phyloP scores from a whole-genome alignment of 2,113 vertebrate genomes.

The Heliornis fulica region DNA sequence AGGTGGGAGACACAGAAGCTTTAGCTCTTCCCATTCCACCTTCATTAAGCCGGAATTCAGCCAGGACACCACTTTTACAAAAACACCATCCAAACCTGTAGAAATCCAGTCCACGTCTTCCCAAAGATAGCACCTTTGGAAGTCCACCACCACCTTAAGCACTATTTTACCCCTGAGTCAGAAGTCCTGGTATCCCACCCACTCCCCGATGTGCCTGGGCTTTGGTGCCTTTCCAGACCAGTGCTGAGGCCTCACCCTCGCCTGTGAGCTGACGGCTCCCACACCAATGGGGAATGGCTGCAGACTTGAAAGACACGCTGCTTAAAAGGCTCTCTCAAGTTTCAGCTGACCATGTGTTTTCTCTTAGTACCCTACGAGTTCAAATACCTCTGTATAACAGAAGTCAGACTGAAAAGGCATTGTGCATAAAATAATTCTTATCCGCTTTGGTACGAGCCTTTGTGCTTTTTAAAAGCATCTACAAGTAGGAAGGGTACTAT shows the following conservation, averaged over 20 bases:
- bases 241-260: background rate
- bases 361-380: conserved; percentile 63
- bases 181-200: background rate
- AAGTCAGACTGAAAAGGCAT: conserved; percentile 70
- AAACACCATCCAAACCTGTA: accelerated
- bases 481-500: background rate
- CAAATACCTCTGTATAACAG: conserved; percentile 68
- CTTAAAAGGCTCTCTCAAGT: conserved; percentile 67
- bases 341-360: conserved; percentile 71
- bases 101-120: background rate
- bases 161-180: accelerated
- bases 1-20: background rate
- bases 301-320: conserved; percentile 57
- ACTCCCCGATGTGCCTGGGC: accelerated
- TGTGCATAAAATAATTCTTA: conserved; percentile 65
- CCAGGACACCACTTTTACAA: background rate
- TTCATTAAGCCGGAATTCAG: background rate
- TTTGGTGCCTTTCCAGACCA: background rate
- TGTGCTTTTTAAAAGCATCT: conserved; percentile 28
- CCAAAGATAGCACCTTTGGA: background rate
- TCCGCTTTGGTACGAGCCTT: background rate
- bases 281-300: conserved; percentile 51
- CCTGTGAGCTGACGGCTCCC: conserved; percentile 6
- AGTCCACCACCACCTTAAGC: background rate
- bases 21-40: background rate